These are phyloP conservation scores for Mesodorylaimus sp. DNA, from an alignment of 2,888 invertebrate species.

Conservation along the genomic window DNA sequence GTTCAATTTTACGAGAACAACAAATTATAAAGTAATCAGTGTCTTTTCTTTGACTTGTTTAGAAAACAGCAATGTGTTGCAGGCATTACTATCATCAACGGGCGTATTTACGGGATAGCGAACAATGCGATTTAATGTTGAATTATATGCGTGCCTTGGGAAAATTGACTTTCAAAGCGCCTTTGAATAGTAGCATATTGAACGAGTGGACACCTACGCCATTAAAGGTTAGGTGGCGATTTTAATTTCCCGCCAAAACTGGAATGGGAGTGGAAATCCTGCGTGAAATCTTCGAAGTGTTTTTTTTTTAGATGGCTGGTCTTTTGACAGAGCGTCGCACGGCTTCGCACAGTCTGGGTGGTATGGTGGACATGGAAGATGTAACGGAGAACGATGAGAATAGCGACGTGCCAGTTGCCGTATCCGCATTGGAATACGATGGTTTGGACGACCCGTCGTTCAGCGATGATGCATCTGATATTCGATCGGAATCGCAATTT, in stretches of 20 bases:
- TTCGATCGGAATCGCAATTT: no score
- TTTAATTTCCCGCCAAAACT: no score
- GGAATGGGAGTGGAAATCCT: no score
- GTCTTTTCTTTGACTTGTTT: not conserved
- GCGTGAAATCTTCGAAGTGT: no score
- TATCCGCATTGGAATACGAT: not conserved
- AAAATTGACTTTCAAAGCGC: slow-evolving; percentile 18
- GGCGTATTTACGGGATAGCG: slow-evolving; percentile 33
- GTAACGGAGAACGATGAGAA: not conserved
- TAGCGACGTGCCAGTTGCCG: not conserved
- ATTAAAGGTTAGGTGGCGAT: no score
- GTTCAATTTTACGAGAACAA: slow-evolving; percentile 30
- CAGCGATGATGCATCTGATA: no score
- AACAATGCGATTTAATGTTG: slow-evolving; percentile 31
- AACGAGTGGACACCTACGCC: slow-evolving; percentile 36
- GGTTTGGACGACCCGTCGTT: not conserved
- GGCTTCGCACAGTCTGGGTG: not conserved
- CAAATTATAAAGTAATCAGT: slow-evolving; percentile 25
- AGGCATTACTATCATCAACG: slow-evolving; percentile 32
- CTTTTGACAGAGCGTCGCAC: slow-evolving; percentile 14
- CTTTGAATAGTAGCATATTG: slow-evolving; percentile 34
- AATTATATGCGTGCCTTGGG: slow-evolving; percentile 11
- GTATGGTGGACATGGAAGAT: not conserved
- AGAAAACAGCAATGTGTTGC: no score
- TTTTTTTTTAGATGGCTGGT: slow-evolving; percentile 33